Evolutionary conservation across 2,797 vertebrate genomes (phyloP), one percentile per base, ranked within the genome.

Genomic region (Chiroxiphia lanceolata): DNA sequence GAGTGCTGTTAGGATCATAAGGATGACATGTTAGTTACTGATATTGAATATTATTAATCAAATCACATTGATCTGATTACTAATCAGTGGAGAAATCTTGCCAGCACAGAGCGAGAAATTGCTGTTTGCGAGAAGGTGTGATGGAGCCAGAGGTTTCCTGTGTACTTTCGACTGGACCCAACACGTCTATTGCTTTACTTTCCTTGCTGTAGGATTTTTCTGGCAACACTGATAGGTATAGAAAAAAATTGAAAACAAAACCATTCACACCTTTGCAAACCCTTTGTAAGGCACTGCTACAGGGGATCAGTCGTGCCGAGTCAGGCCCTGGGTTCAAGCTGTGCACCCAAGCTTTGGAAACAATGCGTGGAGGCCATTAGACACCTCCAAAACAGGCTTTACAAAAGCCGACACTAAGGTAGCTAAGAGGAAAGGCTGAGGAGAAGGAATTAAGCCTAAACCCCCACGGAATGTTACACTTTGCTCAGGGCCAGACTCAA

Each of bases 391-490:
- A 91, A 56, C 15, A 80, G 48, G 40, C 64, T 91, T 61, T 45
- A 53, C 75, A 92, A 89, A 92, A 93, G 71, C 60, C 3, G 3
- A 18, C 68, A 20, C 64, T 38, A 25, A 83, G 64, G 78, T 56
- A 72, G n/a, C 78, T 89, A 54, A 77, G 68, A 79, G 54, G 59
- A 84, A 83, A 87, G 63, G 60, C 82, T 79, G 75, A 74, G 42
- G 13, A 93, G 53, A 77, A 89, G 69, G 89, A 90, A 94, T 94
- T 94, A 87, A 95, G 71, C 51, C 56, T 91, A 89, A 94, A 87
- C 48, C 53, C 23, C 56, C 6, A 1, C 27, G 84, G 91, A 91
- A 94, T 95, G 80, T 92, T 96, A 74, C 71, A 60, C 71, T 92
- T 93, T 60, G 44, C 56, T 80, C 7, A 0, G 45, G 56, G 89